phyloP scores from a whole-genome alignment of 2,888 invertebrate species.

The Cremastinae sp. region DNA sequence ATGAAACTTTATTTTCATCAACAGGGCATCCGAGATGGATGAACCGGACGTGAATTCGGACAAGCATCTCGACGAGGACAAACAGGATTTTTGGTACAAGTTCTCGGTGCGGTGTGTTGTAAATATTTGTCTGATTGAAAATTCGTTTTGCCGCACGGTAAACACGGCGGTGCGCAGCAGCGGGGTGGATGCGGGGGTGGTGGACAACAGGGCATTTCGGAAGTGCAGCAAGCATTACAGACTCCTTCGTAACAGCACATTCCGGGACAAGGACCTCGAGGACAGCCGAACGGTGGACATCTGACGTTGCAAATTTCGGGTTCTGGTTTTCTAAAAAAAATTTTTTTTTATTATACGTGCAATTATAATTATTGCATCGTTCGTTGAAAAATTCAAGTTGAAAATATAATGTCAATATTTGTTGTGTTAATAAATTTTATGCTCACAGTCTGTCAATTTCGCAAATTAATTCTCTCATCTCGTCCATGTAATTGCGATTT shows the following conservation, averaged over 20 bases:
- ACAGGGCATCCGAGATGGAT: constrained; percentile 31
- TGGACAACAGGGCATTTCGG: constrained; percentile 67
- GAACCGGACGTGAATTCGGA: constrained; percentile 21
- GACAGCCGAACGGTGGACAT: constrained; percentile 72
- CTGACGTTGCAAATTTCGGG: constrained; percentile 71
- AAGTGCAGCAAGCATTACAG: constrained; percentile 68
- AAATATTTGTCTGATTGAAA: constrained; percentile 33
- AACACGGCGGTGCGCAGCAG: constrained; percentile 62
- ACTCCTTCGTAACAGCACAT: constrained; percentile 66
- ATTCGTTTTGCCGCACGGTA: constrained; percentile 47
- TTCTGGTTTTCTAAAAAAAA: constrained; percentile 67
- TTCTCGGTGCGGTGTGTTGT: constrained; percentile 37
- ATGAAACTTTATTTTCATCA: constrained; percentile 25
- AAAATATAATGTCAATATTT: too few species aligned
- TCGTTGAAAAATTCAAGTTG: too few species aligned
- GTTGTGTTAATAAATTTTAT: too few species aligned
- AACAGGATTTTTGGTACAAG: constrained; percentile 49
- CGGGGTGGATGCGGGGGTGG: constrained; percentile 59
- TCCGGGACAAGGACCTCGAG: constrained; percentile 72
- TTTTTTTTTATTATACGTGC: not conserved
- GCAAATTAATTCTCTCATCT: constrained; percentile 66
- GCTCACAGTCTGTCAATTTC: constrained; percentile 68
- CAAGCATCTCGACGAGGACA: constrained; percentile 28
- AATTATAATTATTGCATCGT: too few species aligned
- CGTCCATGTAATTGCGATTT: constrained; percentile 68